Base-by-base conservation (phyloP, 2,888 invertebrate species). In the Mystacides longicornis region DNA sequence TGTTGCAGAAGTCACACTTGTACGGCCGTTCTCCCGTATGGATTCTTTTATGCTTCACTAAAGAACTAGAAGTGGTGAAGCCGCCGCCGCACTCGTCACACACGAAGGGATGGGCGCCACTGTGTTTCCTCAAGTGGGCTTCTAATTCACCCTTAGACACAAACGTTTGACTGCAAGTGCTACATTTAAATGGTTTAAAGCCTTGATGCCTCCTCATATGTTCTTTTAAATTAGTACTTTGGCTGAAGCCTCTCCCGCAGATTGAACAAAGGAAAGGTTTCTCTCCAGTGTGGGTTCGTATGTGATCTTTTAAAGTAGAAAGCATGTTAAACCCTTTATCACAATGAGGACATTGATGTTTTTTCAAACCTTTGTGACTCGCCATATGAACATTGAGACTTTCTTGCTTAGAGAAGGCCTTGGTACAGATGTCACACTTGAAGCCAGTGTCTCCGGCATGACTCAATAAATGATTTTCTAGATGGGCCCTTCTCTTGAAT, bases 11-110 rank as follows among this genome's bases (percentile, higher is more conserved):
- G 23, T 81, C 81, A 58, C 82, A 82, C 0, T 72, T 73, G 61
- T 81, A 82, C 0, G 81, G 81, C 0, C 79, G 65, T 57, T 82
- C 81, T 0, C 82, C 82, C 0, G 81, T 81, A 63, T 82, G 82
- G 4, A 75, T 79, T 0, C 82, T 69, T 1, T 75, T 69, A 59
- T 82, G 82, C 52, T 81, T 82, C 19, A 76, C 76, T 18, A 82
- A 62, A 0, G 81, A 80, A 46, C 79, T 79, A 11, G 80, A 79
- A 0, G 81, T 81, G 1, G 81, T 82, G 64, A 82, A 82, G 0
- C 75, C 74, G 9, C 75, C 70, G 0, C 73, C 71, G 45, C 82
- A 82, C 4, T 73, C 73, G 16, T 77, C 77, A 51, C 82, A 82
- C 1, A 76, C 71, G 62, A 79, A 82, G 0, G 82, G 82, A 59